Base-by-base conservation (phyloP, 2,113 vertebrate genomes). In the Lepus europaeus region DNA sequence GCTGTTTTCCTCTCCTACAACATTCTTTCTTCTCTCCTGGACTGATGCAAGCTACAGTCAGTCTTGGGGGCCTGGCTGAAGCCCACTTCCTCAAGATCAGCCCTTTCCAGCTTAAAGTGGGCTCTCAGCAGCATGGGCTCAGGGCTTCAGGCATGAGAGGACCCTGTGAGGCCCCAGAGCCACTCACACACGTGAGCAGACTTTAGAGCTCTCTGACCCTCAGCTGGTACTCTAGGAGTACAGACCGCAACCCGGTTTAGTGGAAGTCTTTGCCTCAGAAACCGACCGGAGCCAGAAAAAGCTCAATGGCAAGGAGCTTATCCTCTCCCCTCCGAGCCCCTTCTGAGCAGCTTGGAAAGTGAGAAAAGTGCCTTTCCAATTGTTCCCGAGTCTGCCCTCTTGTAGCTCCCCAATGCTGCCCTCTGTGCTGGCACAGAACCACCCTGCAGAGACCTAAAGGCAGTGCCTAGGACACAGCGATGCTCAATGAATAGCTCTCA, bases 11-110 rank as follows among this genome's bases (percentile, higher is more conserved):
- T 72, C 31, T 70, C 68, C 13, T 61, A 36, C 61, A 22, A 70
- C n/a, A 51, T 73, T 45, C 29, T 69, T 68, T 88, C 49, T 92
- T 84, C 31, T 87, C 66, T 78, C 86, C 56, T 53, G 81, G n/a
- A 25, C 14, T 39, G 66, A 77, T 0, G 0, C n/a, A 72, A 56
- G 81, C 49, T 68, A 20, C 51, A 79, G 12, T 79, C 81, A 72
- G 56, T 29, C 56, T 74, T 49, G 5, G 25, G 63, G 51, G 53
- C 36, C 90, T 63, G 25, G 22, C 73, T 78, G 68, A 72, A 74
- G 27, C 63, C 51, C 49, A 45, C 29, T 93, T 53, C 79, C 79
- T 74, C 33, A 63, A 29, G 45, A 87, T 80, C 53, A 59, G 45
- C 53, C 72, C 83, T 80, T 87, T n/a, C 56, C 27, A 66, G 29